Base-by-base conservation (phyloP, 2,888 invertebrate species). In the Xanthorhoe spadicearia region DNA sequence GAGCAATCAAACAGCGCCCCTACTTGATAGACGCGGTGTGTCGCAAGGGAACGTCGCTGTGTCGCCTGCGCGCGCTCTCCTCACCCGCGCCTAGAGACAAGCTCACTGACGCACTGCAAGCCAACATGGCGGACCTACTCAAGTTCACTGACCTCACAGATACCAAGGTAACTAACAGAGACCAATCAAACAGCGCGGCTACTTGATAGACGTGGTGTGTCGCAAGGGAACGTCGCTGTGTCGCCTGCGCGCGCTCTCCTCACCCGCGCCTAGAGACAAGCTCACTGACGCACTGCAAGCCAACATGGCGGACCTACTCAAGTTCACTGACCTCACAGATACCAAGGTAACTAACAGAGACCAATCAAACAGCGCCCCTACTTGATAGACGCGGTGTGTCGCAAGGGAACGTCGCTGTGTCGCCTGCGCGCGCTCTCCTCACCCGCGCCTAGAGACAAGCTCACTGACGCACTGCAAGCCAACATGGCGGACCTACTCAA, bases 121-220 rank as follows among this genome's bases (percentile, higher is more conserved):
- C 19, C 70, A 90, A 89, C 77, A 69, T 84, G 59, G 64, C 68
- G 35, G 96, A 97, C 79, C 91, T 98, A 72, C 94, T 96, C 76
- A 97, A 97, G 88, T 98, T 96, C 89, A 94, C 95, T 1, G 98
- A 98, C 84, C 93, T 96, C 53, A 66, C 76, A 2, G 83, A 84
- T 58, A 28, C 82, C n/a, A 85, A 85, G 84, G 85, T 85, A 60
- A 6, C n/a, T n/a, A n/a, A n/a, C n/a, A n/a, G n/a, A n/a, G n/a
- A n/a, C n/a, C n/a, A n/a, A n/a, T n/a, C n/a, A n/a, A n/a, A n/a
- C n/a, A n/a, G n/a, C n/a, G n/a, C n/a, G n/a, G n/a, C n/a, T n/a
- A n/a, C n/a, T n/a, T n/a, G n/a, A n/a, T n/a, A n/a, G n/a, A n/a
- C n/a, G n/a, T n/a, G n/a, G n/a, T n/a, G n/a, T n/a, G n/a, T n/a